Conservation (phyloP, 2,888 invertebrate species). For the Conus canariensis region DNA sequence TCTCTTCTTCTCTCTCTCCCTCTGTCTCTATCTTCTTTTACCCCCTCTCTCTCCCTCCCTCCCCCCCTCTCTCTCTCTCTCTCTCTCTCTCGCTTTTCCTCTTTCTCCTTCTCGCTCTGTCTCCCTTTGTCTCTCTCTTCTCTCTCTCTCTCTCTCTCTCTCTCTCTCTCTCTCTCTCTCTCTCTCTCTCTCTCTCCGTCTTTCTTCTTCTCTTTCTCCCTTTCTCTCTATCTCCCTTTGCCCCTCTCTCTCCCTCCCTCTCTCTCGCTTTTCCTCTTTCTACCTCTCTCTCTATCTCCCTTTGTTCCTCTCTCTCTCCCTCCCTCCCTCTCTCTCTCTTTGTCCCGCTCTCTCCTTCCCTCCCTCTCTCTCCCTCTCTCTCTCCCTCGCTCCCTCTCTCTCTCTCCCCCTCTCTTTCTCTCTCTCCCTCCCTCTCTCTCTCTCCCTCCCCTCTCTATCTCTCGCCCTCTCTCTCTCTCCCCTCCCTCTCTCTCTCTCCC, state of each 20-base stretch:
- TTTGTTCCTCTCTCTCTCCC: not conserved
- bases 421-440: not conserved
- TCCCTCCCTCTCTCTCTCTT: not conserved
- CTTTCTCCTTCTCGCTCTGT: not conserved
- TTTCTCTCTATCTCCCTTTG: not conserved
- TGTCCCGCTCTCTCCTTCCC: not conserved
- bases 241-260: too few species aligned
- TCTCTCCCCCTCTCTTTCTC: not conserved
- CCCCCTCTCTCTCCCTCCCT: not conserved
- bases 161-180: not conserved
- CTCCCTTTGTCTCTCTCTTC: not conserved
- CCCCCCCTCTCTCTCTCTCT: too few species aligned
- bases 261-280: not conserved
- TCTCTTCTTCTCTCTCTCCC: too few species aligned
- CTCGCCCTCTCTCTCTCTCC: too few species aligned
- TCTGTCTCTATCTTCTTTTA: not conserved
- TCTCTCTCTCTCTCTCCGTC: not conserved
- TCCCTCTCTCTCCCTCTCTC: not conserved
- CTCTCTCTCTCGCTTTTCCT: not conserved
- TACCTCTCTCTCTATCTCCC: not conserved
- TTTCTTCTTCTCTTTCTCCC: not conserved
- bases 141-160: not conserved
- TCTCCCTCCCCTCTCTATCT: not conserved
- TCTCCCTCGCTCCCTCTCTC: not conserved
- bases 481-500: too few species aligned